Percentiles rank a stretch among this genome's conserved stretches.
Evolutionary conservation across 1,140 invertebrate species (phyloP).

Genomic region (Plodia interpunctella): DNA sequence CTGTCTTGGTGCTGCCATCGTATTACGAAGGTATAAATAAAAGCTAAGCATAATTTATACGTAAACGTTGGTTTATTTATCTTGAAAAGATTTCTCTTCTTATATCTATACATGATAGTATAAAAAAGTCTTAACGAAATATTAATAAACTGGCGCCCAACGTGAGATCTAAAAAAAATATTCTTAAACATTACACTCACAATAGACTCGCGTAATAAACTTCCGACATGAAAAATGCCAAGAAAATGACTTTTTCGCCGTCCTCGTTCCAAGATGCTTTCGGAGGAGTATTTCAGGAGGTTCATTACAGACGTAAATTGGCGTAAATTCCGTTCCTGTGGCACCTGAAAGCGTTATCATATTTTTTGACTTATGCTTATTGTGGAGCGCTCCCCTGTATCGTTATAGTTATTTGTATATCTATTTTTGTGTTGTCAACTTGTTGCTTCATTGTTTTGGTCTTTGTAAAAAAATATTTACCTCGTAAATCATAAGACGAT

Average conservation of each 20-base stretch:
- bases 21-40: no score
- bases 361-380: background rate
- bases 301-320: background rate
- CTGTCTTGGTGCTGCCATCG: no score
- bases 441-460: no score
- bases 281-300: background rate
- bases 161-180: slow-evolving; percentile 12
- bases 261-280: background rate
- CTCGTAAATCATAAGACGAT: no score
- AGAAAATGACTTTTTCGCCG: background rate
- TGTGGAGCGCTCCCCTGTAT: background rate
- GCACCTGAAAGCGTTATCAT: background rate
- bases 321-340: background rate
- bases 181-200: background rate
- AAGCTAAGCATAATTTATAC: no score
- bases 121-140: background rate
- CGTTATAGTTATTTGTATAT: no score
- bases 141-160: slow-evolving; percentile 21
- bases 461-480: no score
- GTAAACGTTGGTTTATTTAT: no score
- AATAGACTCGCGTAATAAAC: background rate
- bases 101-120: no score
- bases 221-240: background rate
- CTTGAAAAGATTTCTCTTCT: no score
- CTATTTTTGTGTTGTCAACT: no score